Evolutionary conservation across 2,113 vertebrate genomes (phyloP).

Genomic region (Lophotis ruficrista): DNA sequence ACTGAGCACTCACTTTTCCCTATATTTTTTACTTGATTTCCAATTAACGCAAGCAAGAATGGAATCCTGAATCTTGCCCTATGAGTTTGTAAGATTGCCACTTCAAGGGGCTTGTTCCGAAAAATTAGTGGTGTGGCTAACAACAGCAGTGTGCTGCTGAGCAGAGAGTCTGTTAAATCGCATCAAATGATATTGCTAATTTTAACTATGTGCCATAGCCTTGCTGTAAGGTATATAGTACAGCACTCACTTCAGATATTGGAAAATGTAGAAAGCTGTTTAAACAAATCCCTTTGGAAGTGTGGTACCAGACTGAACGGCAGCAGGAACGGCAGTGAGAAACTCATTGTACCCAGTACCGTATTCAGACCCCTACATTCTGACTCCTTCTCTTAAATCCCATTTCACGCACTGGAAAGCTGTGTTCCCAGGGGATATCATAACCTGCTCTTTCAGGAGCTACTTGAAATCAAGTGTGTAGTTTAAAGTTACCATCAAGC

Average conservation of each 20-base stretch:
- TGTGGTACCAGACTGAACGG: neutral
- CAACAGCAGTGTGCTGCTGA: neutral
- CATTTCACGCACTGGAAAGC: neutral
- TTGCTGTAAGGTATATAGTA: neutral
- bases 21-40: neutral
- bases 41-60: neutral
- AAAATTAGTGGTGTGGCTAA: neutral
- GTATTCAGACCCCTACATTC: neutral
- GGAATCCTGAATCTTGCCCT: neutral
- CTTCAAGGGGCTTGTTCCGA: neutral
- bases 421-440: neutral
- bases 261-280: neutral
- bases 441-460: neutral
- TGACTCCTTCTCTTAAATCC: neutral
- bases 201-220: neutral
- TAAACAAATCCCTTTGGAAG: neutral
- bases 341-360: neutral
- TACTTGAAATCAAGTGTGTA: neutral
- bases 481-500: neutral
- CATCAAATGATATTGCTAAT: neutral
- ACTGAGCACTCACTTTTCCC: neutral
- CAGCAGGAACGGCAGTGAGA: neutral
- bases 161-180: neutral
- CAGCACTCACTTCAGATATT: neutral
- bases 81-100: neutral